Evolutionary conservation across 1,140 invertebrate species (phyloP), one percentile per base, ranked within the genome.

Genomic region (Oedothorax gibbosus): DNA sequence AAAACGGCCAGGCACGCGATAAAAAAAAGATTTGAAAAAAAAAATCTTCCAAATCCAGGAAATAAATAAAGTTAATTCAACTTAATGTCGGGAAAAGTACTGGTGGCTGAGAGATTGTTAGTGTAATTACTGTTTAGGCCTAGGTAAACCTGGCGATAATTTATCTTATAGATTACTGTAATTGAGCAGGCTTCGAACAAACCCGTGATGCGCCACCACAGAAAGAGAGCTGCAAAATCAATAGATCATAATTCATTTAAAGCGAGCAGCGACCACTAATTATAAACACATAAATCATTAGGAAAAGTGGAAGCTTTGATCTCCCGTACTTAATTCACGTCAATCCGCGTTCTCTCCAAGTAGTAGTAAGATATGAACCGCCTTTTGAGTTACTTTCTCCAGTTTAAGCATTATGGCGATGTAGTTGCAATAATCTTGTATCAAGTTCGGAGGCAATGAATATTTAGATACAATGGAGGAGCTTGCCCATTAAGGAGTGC

Each of bases 11-110:
- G 73, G 21, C 50, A 20, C 18, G 54, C 18, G 21, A 75, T n/a
- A 20, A 51, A 85, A 85, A 77, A 85, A 78, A 82, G 51, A 4
- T 15, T 9, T 15, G 64, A 60, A 64, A 81, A 81, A 82, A 82
- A 82, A 64, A 50, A 21, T 18, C 76, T 75, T 21, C 60, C 62
- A 85, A 85, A 85, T 85, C 83, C 83, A 53, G 75, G 83, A 85
- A 85, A 85, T 85, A 85, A 85, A 85, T 85, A 85, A 85, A 85
- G 83, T 78, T 77, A 85, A 85, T 85, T 85, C 73, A 65, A 78
- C 73, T 85, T 77, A 65, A 69, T 85, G 73, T 85, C 21, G 64
- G n/a, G 81, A 54, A 73, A 83, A 83, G 75, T 68, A 75, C 81
- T 73, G 75, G 81, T 75, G 81, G 83, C 66, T 69, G 53, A 60